Conservation (phyloP, 2,113 vertebrate species). For the Larimichthys polyactis region DNA sequence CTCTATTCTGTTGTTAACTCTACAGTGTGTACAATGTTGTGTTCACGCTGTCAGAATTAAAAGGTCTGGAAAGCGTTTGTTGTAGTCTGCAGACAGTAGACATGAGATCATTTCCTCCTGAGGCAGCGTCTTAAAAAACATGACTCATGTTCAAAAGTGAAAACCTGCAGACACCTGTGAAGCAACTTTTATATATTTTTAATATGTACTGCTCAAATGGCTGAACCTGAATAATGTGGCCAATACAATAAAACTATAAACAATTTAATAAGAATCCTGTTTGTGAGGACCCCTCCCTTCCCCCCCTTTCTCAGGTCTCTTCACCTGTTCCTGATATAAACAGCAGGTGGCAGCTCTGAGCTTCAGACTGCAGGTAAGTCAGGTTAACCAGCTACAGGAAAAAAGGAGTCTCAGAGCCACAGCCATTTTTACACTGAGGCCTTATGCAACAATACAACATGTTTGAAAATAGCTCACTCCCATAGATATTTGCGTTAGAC, state of each 20-base stretch:
- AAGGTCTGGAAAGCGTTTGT: conserved; percentile 69
- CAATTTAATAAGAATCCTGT: too few species aligned
- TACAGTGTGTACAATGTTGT: background rate
- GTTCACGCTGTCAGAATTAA: background rate
- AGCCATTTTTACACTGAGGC: background rate
- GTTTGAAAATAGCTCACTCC: background rate
- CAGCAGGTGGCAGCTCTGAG: conserved; percentile 84
- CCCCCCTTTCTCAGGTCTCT: background rate
- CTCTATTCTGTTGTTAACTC: background rate
- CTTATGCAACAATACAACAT: background rate
- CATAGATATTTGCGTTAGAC: background rate
- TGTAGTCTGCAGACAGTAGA: conserved; percentile 59
- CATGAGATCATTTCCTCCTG: conserved; percentile 73
- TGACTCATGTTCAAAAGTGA: conserved; percentile 44
- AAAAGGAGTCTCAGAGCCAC: background rate
- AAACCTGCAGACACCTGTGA: conserved; percentile 30
- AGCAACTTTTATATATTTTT: background rate
- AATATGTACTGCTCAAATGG: background rate
- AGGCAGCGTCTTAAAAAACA: conserved; percentile 40
- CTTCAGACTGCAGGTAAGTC: conserved; percentile 69
- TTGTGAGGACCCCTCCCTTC: too few species aligned
- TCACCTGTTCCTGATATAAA: conserved; percentile 63
- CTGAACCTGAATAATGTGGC: background rate
- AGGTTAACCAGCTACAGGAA: background rate
- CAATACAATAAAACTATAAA: too few species aligned